A percentile compares a stretch with the other conserved stretches of the same genome.
Conservation (phyloP, 2,113 vertebrate species). For the Plecotus auritus region DNA sequence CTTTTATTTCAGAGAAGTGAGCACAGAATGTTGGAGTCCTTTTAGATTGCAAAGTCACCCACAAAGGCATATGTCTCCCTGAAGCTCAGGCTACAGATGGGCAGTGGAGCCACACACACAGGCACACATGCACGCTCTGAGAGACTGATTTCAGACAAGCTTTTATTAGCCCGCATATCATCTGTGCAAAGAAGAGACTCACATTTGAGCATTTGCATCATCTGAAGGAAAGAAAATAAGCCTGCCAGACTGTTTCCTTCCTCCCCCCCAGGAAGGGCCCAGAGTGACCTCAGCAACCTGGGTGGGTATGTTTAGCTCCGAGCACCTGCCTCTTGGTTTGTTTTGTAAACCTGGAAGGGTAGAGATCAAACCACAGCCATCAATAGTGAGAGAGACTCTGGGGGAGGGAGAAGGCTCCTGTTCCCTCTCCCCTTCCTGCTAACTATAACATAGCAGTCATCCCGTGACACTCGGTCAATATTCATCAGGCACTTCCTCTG, state of each 20-base stretch:
- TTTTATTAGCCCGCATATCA: slow-evolving; percentile 68
- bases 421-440: background rate
- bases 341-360: background rate
- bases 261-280: background rate
- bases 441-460: background rate
- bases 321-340: background rate
- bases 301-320: background rate
- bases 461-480: background rate
- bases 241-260: background rate
- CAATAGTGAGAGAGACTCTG: background rate
- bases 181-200: slow-evolving; percentile 60
- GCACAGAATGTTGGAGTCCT: slow-evolving; percentile 53
- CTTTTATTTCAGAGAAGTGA: slow-evolving; percentile 38
- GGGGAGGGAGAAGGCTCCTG: background rate
- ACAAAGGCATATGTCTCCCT: slow-evolving; percentile 66
- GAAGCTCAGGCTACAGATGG: slow-evolving; percentile 60
- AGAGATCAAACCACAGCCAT: background rate
- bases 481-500: background rate
- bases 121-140: background rate
- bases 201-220: slow-evolving; percentile 22
- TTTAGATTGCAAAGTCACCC: slow-evolving; percentile 64
- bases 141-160: slow-evolving; percentile 48
- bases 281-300: background rate
- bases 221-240: slow-evolving; percentile 49
- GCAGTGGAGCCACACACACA: slow-evolving; percentile 10